Conservation (phyloP, 2,888 invertebrate species). For the Camponotus fellah region DNA sequence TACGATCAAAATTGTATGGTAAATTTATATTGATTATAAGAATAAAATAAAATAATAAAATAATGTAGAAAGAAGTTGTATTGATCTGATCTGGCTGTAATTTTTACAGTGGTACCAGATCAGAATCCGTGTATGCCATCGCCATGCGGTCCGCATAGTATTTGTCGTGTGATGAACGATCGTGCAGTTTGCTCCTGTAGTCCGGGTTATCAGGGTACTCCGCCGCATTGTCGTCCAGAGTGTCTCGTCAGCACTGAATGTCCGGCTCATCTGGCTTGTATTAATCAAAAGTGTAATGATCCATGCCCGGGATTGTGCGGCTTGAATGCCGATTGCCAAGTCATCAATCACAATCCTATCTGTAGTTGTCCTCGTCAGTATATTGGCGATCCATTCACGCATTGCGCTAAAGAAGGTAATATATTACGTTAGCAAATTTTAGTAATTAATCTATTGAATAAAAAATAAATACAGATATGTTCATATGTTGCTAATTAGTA, state of each 20-base stretch:
- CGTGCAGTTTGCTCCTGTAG: constrained; percentile 89
- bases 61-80: background rate
- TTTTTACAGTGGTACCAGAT: constrained; percentile 80
- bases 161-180: constrained; percentile 87
- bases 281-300: constrained; percentile 89
- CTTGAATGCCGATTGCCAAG: constrained; percentile 88
- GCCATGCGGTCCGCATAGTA: constrained; percentile 89
- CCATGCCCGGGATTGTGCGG: constrained; percentile 89
- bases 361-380: constrained; percentile 89
- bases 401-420: constrained; percentile 86
- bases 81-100: background rate
- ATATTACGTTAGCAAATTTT: background rate
- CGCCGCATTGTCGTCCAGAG: constrained; percentile 88
- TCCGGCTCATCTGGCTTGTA: constrained; percentile 88
- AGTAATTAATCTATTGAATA: background rate
- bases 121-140: constrained; percentile 88
- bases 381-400: constrained; percentile 88
- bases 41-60: background rate
- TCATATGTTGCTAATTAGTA: background rate
- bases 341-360: constrained; percentile 89
- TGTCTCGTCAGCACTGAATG: constrained; percentile 89
- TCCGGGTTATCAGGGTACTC: constrained; percentile 88
- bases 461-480: background rate
- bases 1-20: background rate
- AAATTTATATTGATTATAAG: background rate